phyloP scores from a whole-genome alignment of 2,888 invertebrate genomes.

The Xestia rhomboidea region DNA sequence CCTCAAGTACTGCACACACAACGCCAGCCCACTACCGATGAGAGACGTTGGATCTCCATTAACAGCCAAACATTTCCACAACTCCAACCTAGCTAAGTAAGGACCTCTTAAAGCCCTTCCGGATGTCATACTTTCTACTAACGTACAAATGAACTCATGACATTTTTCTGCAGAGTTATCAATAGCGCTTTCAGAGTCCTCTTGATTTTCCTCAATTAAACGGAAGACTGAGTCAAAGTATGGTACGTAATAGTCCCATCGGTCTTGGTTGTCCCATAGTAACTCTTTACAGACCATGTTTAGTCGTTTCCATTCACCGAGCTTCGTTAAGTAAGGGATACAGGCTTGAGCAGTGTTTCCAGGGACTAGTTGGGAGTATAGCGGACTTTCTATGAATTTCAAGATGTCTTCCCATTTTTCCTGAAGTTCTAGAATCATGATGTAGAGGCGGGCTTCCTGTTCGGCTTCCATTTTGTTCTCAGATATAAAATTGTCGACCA shows the following conservation, averaged over 20 bases:
- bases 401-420: constrained; percentile 95
- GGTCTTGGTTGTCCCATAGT: constrained; percentile 93
- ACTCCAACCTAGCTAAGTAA: constrained; percentile 95
- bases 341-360: constrained; percentile 93
- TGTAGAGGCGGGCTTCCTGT: constrained; percentile 97
- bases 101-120: constrained; percentile 93
- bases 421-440: constrained; percentile 94
- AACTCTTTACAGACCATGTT: constrained; percentile 94
- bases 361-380: constrained; percentile 93
- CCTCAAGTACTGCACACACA: constrained; percentile 94
- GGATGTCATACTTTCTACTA: constrained; percentile 87
- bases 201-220: constrained; percentile 85
- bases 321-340: constrained; percentile 93
- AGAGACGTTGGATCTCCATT: constrained; percentile 89
- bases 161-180: constrained; percentile 87
- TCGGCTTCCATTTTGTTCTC: constrained; percentile 98
- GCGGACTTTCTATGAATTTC: constrained; percentile 94
- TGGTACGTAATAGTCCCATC: constrained; percentile 94
- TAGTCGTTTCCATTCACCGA: constrained; percentile 94
- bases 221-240: constrained; percentile 94
- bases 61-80: constrained; percentile 91
- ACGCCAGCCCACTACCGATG: constrained; percentile 92
- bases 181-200: constrained; percentile 71
- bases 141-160: constrained; percentile 85
- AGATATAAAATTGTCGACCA: constrained; percentile 97